These are phyloP conservation scores for Geodia barretti DNA, from an alignment of 37 sponge, comb jelly and placozoan genomes.

Conservation along the genomic window DNA sequence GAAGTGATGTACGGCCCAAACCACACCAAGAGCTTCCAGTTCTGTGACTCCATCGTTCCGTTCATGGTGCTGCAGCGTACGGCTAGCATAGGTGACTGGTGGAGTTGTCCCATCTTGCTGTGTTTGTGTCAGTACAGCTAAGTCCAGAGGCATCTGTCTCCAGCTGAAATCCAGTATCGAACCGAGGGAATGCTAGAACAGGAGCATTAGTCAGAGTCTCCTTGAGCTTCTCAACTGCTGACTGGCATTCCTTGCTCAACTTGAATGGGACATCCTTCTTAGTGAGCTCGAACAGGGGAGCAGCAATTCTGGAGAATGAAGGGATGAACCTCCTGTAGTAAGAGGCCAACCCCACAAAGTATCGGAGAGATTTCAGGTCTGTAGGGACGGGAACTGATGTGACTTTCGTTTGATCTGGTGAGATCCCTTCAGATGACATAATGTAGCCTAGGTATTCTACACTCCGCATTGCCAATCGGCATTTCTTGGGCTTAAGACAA, in stretches of 20 bases:
- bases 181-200: slow-evolving; percentile 8
- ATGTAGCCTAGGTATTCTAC: too few relatives aligned
- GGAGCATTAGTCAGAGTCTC: background rate
- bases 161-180: background rate
- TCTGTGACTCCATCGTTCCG: slow-evolving; percentile 32
- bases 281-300: background rate
- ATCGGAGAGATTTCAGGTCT: background rate
- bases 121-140: background rate
- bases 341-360: background rate
- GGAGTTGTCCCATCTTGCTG: background rate
- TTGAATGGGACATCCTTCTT: slow-evolving; percentile 3
- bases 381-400: background rate
- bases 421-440: background rate
- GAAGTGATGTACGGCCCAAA: slow-evolving; percentile 42
- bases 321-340: slow-evolving; percentile 14
- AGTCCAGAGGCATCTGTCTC: background rate
- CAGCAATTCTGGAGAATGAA: background rate
- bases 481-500: too few relatives aligned
- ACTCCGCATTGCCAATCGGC: too few relatives aligned
- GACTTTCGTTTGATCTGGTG: background rate
- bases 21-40: slow-evolving; percentile 44
- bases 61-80: slow-evolving; percentile 19
- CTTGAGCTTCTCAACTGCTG: slow-evolving; percentile 6
- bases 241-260: background rate
- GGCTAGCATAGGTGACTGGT: background rate